Evolutionary conservation across 2,888 invertebrate genomes (phyloP), one percentile per base, ranked within the genome.

Genomic region (Eupithecia subumbrata): DNA sequence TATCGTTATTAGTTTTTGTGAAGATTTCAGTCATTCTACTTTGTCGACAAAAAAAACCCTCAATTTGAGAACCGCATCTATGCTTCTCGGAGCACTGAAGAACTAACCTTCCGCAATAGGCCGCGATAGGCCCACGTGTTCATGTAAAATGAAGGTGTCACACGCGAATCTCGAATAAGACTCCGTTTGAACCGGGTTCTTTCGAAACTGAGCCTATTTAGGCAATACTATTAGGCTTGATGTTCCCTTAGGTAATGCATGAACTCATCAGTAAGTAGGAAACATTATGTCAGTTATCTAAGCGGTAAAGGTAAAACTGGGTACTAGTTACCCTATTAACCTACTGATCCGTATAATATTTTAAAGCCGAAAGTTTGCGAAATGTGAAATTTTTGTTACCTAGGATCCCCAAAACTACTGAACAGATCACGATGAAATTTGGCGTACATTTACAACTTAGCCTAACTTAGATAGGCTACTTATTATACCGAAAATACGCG

Each of bases 131-230:
- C 30, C 22, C 69, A 48, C 40, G 64, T 64, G 71, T 64, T 64
- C 12, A 18, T 52, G 45, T 64, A 72, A 67, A 72, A 66, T 37
- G 67, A 67, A 66, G 72, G 66, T 52, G 52, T 34, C 72, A 72
- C 71, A 72, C 72, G 72, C 72, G 67, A 72, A 67, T 48, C 48
- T 34, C 72, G 22, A 45, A 66, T 72, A 72, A 71, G 18, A 60
- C 14, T 40, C 14, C 37, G 37, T 67, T 67, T 72, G 14, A 48
- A 66, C 34, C 56, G n/a, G 52, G 48, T 25, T 72, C 48, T 72
- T 48, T 72, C 72, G 67, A 37, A 66, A 72, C 66, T 5, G 45
- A 7, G 12, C 34, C 12, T 66, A 70, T 71, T 60, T 60, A 22
- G 60, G 11, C 37, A 60, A 71, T 60, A 56, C 14, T 60, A 37